These are phyloP conservation scores for Scelioninae gen. 1 DNA, from an alignment of 2,888 invertebrate genomes.

Conservation along the genomic window DNA sequence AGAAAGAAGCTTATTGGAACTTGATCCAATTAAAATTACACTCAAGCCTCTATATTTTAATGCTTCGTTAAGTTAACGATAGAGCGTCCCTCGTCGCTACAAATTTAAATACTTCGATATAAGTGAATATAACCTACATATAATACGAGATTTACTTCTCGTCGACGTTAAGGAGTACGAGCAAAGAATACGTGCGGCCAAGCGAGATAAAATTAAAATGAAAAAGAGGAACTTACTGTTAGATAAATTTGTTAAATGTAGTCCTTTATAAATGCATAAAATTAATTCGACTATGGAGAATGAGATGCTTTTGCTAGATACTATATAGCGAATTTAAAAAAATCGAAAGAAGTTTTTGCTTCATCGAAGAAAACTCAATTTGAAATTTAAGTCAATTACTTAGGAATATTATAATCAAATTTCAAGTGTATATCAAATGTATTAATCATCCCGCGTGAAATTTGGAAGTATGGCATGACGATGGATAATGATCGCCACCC, in stretches of 20 bases:
- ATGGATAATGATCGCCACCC: too few relatives aligned
- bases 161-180: slow-evolving; percentile 24
- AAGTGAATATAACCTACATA: slow-evolving; percentile 35
- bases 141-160: slow-evolving; percentile 21
- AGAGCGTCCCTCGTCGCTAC: slow-evolving; percentile 4
- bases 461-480: too few relatives aligned
- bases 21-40: slow-evolving; percentile 34
- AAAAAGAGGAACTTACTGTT: background rate
- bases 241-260: slow-evolving; percentile 2
- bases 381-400: too few relatives aligned
- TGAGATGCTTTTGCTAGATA: background rate
- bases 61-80: slow-evolving; percentile 8
- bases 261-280: background rate
- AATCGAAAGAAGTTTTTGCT: background rate
- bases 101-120: slow-evolving; percentile 11
- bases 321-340: background rate
- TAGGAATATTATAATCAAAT: too few relatives aligned
- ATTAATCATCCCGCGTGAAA: too few relatives aligned
- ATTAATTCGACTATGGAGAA: background rate
- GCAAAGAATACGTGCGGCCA: slow-evolving; percentile 25
- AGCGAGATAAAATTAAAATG: slow-evolving; percentile 1
- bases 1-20: slow-evolving; percentile 17
- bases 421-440: too few relatives aligned
- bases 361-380: background rate
- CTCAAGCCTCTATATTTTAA: slow-evolving; percentile 21